Percentiles rank a stretch among this genome's conserved stretches.
phyloP scores from a whole-genome alignment of 2,888 invertebrate species.

The Stegophylla sp. region DNA sequence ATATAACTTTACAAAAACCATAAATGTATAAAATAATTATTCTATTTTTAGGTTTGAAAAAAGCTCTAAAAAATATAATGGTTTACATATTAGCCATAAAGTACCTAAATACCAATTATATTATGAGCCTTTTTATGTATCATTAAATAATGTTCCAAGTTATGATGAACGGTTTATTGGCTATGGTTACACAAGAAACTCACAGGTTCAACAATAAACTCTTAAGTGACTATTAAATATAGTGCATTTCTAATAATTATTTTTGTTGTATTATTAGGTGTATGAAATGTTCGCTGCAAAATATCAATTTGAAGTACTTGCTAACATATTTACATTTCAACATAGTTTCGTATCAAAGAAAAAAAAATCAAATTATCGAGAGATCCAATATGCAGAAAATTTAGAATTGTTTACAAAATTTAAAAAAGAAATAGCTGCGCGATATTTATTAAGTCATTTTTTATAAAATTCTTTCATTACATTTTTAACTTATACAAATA shows the following conservation, averaged over 20 bases:
- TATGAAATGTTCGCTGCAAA: conserved; percentile 91
- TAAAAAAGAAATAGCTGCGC: conserved; percentile 81
- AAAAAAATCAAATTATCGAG: conserved; percentile 82
- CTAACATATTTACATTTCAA: conserved; percentile 87
- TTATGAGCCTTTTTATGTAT: conserved; percentile 91
- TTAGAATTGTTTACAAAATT: conserved; percentile 82
- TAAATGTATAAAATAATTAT: background rate
- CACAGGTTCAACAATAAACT: conserved; percentile 72
- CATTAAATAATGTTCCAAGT: conserved; percentile 79
- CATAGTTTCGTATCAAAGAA: conserved; percentile 85
- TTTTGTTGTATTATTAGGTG: conserved; percentile 70
- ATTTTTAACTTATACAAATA: background rate
- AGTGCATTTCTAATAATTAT: background rate
- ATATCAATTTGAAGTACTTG: conserved; percentile 84
- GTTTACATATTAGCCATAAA: conserved; percentile 80
- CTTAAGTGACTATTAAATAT: background rate
- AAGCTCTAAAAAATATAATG: conserved; percentile 69
- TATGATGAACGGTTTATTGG: conserved; percentile 90
- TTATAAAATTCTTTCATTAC: conserved; percentile 9
- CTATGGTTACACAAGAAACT: conserved; percentile 90
- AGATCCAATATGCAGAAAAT: conserved; percentile 83
- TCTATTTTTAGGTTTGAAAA: conserved; percentile 71
- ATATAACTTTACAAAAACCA: background rate
- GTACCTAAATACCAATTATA: conserved; percentile 80
- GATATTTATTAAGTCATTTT: conserved; percentile 68